Evolutionary conservation across 1,140 invertebrate species (phyloP), one percentile per base, ranked within the genome.

Genomic region (Agrilus planipennis): DNA sequence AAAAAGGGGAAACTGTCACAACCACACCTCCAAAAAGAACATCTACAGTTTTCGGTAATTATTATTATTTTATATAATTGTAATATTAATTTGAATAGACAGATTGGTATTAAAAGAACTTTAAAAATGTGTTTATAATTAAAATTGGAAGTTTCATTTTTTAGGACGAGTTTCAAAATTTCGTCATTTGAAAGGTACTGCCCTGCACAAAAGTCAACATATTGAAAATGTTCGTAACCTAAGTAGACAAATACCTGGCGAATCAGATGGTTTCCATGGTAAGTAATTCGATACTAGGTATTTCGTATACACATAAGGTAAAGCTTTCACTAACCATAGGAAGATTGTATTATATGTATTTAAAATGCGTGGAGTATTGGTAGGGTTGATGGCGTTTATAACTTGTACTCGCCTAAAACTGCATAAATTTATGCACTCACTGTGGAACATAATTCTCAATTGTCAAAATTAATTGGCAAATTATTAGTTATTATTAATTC

Each of bases 241-340:
- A 5, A 89, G 86, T 61, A 75, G 86, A 29, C 89, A 89, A 55
- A 82, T 94, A 52, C 86, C 89, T 3, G 87, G 89, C 18, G 90
- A 95, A 63, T 91, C 89, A 61, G 87, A 95, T 65, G 84, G 89
- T 29, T 91, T 95, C 60, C 83, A 87, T 60, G 81, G 81, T 84
- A 66, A 71, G 45, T 53, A 15, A 31, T 16, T 31, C 7, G 9
- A 12, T 7, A 10, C 15, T 18, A 39, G n/a, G n/a, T n/a, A n/a
- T n/a, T n/a, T n/a, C n/a, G n/a, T n/a, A n/a, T n/a, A n/a, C n/a
- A n/a, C n/a, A n/a, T n/a, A n/a, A n/a, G n/a, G n/a, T n/a, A n/a
- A n/a, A n/a, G n/a, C n/a, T n/a, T n/a, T n/a, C n/a, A n/a, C n/a
- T n/a, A n/a, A n/a, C n/a, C n/a, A n/a, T n/a, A n/a, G n/a, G n/a